phyloP scores from a whole-genome alignment of 2,113 vertebrate species.

The Neoarius graeffei region DNA sequence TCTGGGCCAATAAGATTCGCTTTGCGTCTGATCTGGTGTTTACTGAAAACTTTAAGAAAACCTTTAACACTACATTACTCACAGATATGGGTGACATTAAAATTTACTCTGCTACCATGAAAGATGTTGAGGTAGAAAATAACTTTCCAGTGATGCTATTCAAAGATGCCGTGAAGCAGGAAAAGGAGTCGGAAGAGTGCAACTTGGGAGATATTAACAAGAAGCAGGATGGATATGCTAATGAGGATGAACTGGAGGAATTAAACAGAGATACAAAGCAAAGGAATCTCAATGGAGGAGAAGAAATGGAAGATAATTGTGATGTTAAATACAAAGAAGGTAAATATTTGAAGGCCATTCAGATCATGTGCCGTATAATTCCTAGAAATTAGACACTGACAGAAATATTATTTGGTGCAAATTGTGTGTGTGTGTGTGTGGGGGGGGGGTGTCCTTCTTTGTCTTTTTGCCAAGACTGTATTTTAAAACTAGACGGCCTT shows the following conservation, averaged over 20 bases:
- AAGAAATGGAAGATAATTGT: neutral
- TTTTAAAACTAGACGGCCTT: too few relatives aligned
- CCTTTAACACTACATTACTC: constrained; percentile 79
- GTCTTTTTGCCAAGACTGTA: neutral
- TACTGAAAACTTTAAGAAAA: constrained; percentile 72
- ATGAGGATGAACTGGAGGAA: neutral
- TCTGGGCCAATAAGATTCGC: constrained; percentile 94
- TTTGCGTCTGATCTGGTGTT: constrained; percentile 82
- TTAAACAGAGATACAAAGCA: neutral
- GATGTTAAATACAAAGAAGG: neutral
- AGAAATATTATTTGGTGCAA: neutral
- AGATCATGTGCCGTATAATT: neutral
- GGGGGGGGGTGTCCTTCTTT: neutral
- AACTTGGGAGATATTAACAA: neutral
- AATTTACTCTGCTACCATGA: constrained; percentile 78
- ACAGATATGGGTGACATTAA: constrained; percentile 81
- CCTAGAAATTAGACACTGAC: neutral
- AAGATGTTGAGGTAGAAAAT: neutral
- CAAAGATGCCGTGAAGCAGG: neutral
- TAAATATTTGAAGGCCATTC: neutral
- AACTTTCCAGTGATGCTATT: neutral
- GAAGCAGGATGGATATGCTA: neutral
- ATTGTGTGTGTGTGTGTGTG: too few relatives aligned
- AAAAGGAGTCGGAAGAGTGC: neutral
- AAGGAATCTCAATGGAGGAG: neutral